Evolutionary conservation across 2,113 vertebrate species (phyloP).

Genomic region (Bos taurus): ARS-UCD2.0 NC_037345.1:32521001-32521500

Average conservation of each 20-base stretch:
- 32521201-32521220: neutral
- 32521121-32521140: neutral
- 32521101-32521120: too few species aligned
- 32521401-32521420: neutral
- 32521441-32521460: neutral
- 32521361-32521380: neutral
- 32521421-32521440: neutral
- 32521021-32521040: too few species aligned
- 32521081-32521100: too few species aligned
- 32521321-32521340: neutral
- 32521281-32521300: neutral
- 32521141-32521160: neutral
- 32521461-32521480: neutral
- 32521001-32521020: too few species aligned
- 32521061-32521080: too few species aligned
- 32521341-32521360: neutral
- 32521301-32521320: neutral
- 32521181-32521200: neutral
- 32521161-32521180: neutral
- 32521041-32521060: too few species aligned
- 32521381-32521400: neutral
- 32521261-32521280: neutral
- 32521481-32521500: neutral
- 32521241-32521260: neutral
- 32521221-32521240: neutral